These are phyloP conservation scores for Drosophila jambulina DNA, from an alignment of 1,140 invertebrate species.

Conservation along the genomic window DNA sequence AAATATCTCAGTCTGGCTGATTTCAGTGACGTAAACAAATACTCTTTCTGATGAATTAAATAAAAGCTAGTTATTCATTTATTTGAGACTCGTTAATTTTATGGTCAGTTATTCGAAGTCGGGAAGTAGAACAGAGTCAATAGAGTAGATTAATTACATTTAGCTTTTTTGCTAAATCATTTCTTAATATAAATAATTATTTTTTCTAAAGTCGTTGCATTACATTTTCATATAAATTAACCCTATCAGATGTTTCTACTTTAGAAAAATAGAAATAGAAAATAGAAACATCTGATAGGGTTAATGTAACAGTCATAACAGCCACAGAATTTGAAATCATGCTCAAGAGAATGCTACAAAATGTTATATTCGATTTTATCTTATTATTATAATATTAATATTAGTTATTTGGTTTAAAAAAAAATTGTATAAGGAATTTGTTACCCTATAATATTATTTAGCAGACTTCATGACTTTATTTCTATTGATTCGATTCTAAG, in stretches of 20 bases:
- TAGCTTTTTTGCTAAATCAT: background rate
- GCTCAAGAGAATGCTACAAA: background rate
- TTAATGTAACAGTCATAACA: too few relatives aligned
- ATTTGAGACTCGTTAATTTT: background rate
- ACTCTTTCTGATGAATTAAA: background rate
- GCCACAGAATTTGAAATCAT: background rate
- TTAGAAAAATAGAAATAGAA: too few relatives aligned
- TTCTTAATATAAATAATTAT: background rate
- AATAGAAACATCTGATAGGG: too few relatives aligned
- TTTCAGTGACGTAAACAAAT: background rate
- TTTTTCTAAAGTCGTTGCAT: background rate
- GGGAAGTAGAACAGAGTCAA: background rate
- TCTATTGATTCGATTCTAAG: background rate
- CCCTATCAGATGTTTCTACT: background rate
- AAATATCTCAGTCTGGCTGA: background rate
- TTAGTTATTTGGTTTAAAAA: too few relatives aligned
- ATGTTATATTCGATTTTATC: too few relatives aligned
- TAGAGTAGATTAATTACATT: background rate
- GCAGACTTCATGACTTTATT: background rate
- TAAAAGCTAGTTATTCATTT: background rate
- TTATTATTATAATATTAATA: too few relatives aligned
- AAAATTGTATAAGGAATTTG: background rate
- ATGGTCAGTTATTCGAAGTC: background rate
- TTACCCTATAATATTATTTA: background rate
- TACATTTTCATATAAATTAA: background rate